Conservation (phyloP, 1,140 invertebrate genomes). For the Calliopsis andreniformis region DNA sequence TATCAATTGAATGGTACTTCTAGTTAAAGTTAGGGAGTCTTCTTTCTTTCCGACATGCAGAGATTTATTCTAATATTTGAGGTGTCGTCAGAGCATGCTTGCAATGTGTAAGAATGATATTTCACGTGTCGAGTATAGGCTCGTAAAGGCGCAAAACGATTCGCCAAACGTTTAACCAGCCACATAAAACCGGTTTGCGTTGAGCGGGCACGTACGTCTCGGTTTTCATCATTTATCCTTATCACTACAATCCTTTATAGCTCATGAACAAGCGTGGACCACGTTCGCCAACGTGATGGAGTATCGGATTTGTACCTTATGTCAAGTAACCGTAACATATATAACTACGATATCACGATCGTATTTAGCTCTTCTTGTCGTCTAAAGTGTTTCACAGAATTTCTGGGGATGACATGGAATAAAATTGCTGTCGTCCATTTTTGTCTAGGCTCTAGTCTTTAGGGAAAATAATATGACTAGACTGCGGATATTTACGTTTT, state of each 20-base stretch:
- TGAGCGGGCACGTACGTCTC: slow-evolving; percentile 61
- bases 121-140: not conserved
- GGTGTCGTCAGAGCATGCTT: not conserved
- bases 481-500: too few relatives aligned
- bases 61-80: not conserved
- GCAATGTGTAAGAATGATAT: slow-evolving; percentile 39
- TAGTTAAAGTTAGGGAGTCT: too few relatives aligned
- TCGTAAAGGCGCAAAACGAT: slow-evolving; percentile 45
- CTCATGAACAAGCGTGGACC: slow-evolving; percentile 57
- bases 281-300: slow-evolving; percentile 50
- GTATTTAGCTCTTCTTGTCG: slow-evolving; percentile 31
- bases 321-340: slow-evolving; percentile 60
- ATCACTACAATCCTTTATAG: slow-evolving; percentile 65
- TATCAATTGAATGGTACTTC: too few relatives aligned
- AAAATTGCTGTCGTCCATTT: not conserved
- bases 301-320: slow-evolving; percentile 64
- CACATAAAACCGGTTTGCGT: slow-evolving; percentile 54
- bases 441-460: not conserved
- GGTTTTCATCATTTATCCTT: slow-evolving; percentile 68
- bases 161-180: slow-evolving; percentile 48
- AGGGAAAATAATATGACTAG: not conserved
- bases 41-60: too few relatives aligned
- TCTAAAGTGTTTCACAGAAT: slow-evolving; percentile 8
- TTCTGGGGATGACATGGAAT: not conserved
- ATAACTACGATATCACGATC: slow-evolving; percentile 49